Base-by-base conservation (phyloP, 2,888 invertebrate genomes). In the Drosophila borealis region DNA sequence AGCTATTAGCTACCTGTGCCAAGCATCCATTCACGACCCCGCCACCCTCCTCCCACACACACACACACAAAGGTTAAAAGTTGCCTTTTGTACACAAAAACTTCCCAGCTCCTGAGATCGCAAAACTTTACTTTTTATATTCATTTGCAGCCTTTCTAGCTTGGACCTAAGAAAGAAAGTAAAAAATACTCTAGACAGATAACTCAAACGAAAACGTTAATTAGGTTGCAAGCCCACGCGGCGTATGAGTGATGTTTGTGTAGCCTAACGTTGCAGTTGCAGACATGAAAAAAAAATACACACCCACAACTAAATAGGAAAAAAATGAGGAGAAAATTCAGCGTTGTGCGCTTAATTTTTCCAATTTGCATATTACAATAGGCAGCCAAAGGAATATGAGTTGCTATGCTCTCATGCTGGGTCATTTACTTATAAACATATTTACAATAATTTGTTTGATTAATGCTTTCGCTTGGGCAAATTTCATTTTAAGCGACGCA, bases 401-500 rank as follows among this genome's bases (percentile, higher is more conserved):
- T 41, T 29, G 36, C 51, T 51, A 59, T 48, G 34, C 41, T 44
- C n/a, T 44, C 8, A 25, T 17, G 21, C 13, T 21, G 46, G 49
- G 21, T 44, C 37, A 34, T 44, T n/a, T 53, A 9, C 34, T 36
- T 39, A 39, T 37, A 46, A 63, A 53, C 46, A 54, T 66, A 17
- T 48, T 11, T 36, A 4, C 13, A 36, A 44, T 21, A 44, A 44
- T 44, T 21, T 59, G 36, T 39, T 59, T 53, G 29, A 68, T 57
- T 60, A 64, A 61, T 71, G 46, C 49, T 37, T 42, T 46, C 36
- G 67, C 54, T 29, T 50, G 44, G 42, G 29, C 50, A 25, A 70
- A 45, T 57, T 72, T 72, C 56, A 61, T 44, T 63, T 71, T 49
- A 71, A 75, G 48, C 69, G 78, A 57, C 79, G 72, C 79, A 79